Evolutionary conservation across 2,113 vertebrate species (phyloP).

Genomic region (Gadus macrocephalus): DNA sequence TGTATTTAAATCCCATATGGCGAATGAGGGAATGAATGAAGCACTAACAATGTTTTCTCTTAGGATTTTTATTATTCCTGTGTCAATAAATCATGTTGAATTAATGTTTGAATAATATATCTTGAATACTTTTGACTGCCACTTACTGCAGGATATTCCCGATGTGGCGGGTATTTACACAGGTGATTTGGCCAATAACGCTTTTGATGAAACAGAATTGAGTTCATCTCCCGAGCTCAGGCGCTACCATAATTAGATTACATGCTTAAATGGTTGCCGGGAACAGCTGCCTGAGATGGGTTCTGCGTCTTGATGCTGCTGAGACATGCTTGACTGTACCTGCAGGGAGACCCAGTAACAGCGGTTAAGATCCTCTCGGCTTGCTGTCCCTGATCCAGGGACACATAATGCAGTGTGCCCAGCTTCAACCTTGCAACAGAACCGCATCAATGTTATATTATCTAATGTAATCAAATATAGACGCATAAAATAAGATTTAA

Average conservation of each 20-base stretch:
- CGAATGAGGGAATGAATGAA: too few relatives aligned
- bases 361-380: constrained; percentile 71
- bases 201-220: constrained; percentile 68
- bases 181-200: constrained; percentile 58
- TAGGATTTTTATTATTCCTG: too few relatives aligned
- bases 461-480: too few relatives aligned
- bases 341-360: constrained; percentile 78
- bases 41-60: too few relatives aligned
- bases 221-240: constrained; percentile 51
- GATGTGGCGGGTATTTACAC: constrained; percentile 38
- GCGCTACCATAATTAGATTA: constrained; percentile 55
- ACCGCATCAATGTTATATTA: background rate
- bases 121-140: too few relatives aligned
- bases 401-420: constrained; percentile 79
- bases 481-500: too few relatives aligned
- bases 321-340: constrained; percentile 38
- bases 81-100: too few relatives aligned
- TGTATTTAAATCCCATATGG: too few relatives aligned
- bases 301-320: constrained; percentile 5
- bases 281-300: constrained; percentile 18
- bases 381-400: constrained; percentile 75
- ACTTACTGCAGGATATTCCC: constrained; percentile 1
- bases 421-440: constrained; percentile 74
- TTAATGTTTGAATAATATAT: too few relatives aligned
- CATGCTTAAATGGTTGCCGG: constrained; percentile 22